Evolutionary conservation across 2,888 invertebrate species (phyloP).

Genomic region (Andricus quercusramuli): DNA sequence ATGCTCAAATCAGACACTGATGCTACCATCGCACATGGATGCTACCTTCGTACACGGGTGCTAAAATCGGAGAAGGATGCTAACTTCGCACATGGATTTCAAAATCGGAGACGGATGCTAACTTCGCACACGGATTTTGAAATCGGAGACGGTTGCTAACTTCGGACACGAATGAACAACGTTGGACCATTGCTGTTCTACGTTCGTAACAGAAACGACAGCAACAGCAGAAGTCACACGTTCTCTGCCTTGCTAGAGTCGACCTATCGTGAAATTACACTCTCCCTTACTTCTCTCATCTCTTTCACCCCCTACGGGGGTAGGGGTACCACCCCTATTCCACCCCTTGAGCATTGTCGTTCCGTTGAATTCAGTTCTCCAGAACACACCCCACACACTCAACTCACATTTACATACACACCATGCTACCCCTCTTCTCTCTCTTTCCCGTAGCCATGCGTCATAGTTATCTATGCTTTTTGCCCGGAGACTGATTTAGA

Average conservation of each 20-base stretch:
- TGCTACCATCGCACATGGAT: no score
- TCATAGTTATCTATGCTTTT: conserved; percentile 79
- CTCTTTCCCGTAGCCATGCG: conserved; percentile 76
- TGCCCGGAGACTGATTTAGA: conserved; percentile 79
- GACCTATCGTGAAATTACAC: conserved; percentile 63
- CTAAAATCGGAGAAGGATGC: no score
- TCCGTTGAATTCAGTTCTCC: conserved; percentile 52
- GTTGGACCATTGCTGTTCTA: not conserved
- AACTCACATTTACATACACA: conserved; percentile 52
- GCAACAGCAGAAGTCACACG: conserved; percentile 25
- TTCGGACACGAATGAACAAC: not conserved
- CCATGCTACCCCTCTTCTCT: conserved; percentile 55
- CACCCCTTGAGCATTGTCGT: conserved; percentile 46
- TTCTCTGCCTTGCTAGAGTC: conserved; percentile 61
- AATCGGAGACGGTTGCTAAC: no score
- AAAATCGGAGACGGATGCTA: no score
- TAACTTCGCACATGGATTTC: no score
- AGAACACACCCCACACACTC: conserved; percentile 57
- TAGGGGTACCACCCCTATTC: conserved; percentile 27
- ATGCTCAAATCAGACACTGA: no score
- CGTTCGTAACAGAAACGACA: conserved; percentile 3
- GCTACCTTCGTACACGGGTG: no score
- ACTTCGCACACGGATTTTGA: no score
- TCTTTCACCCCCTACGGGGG: conserved; percentile 47
- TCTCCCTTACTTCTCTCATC: conserved; percentile 52